Base-by-base conservation (phyloP, 2,797 vertebrate genomes). In the Phrynocephalus guinanensis region DNA sequence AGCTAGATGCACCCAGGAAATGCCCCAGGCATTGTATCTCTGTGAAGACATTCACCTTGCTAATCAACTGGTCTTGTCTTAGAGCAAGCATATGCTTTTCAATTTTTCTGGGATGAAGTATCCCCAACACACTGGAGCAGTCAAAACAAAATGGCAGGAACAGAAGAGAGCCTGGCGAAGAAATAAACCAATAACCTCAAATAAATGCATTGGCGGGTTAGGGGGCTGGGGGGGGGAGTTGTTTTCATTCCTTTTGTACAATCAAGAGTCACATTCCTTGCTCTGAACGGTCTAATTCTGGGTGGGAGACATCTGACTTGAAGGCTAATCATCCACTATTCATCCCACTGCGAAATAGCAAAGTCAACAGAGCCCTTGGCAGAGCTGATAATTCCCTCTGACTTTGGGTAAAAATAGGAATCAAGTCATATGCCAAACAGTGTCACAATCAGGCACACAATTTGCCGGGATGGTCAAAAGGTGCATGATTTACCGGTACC, bases 401-500 rank as follows among this genome's bases (percentile, higher is more conserved):
- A 92, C 73, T 56, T 91, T 72, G 68, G 67, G 30, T 84, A 85
- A 91, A 78, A 85, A 79, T 85, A 88, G 84, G 3, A 50, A 79
- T 70, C 86, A 90, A 89, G 18, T 7, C 38, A 2, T 6, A 81
- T 38, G 18, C 86, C 86, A 63, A 18, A 83, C 56, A 0, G 0
- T 33, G 70, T 92, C 82, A 44, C 38, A 89, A 60, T 73, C 71
- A 93, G 73, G 50, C 6, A 70, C 76, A 26, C 68, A 70, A 30
- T 60, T 90, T 86, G 71, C n/a, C 87, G 84, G 86, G 5, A 20
- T 38, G 85, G 72, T 91, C 81, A 2, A 83, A 60, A 90, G 88
- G 80, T 88, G 3, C 44, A 30, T 87, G 33, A 85, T 83, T 92
- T 86, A 63, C 81, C 86, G 48, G 85, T 44, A 60, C 79, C 85